These are phyloP conservation scores for Drosophila mimica DNA, from an alignment of 2,888 invertebrate species.

Conservation along the genomic window DNA sequence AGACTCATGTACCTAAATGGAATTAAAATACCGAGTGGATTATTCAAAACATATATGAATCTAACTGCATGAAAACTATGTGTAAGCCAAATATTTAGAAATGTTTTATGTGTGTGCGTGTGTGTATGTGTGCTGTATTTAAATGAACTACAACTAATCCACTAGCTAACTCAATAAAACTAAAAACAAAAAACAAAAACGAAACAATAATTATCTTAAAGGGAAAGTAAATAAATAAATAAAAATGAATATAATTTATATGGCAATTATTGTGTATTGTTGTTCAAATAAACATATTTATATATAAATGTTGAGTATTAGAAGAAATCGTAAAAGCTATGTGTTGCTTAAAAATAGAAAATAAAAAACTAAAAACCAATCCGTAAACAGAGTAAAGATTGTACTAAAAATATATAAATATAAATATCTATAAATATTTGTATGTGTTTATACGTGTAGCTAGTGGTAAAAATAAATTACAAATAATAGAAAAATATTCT, in stretches of 20 bases:
- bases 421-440: slow-evolving; percentile 62
- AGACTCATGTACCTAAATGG: slow-evolving; percentile 81
- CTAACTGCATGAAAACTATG: slow-evolving; percentile 25
- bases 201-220: slow-evolving; percentile 49
- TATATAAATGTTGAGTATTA: slow-evolving; percentile 49
- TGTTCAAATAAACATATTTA: slow-evolving; percentile 52
- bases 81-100: slow-evolving; percentile 61
- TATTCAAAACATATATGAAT: slow-evolving; percentile 13
- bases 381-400: slow-evolving; percentile 30
- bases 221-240: slow-evolving; percentile 6
- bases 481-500: slow-evolving; percentile 24
- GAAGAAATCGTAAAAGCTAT: slow-evolving; percentile 39
- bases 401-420: slow-evolving; percentile 47
- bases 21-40: slow-evolving; percentile 49
- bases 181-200: slow-evolving; percentile 28
- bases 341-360: slow-evolving; percentile 45
- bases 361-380: slow-evolving; percentile 20
- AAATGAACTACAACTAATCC: slow-evolving; percentile 24
- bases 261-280: slow-evolving; percentile 63
- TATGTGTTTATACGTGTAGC: slow-evolving; percentile 80
- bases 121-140: slow-evolving; percentile 43
- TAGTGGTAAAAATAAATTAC: slow-evolving; percentile 54
- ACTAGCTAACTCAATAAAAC: slow-evolving; percentile 32
- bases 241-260: slow-evolving; percentile 48
- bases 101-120: slow-evolving; percentile 64